These are phyloP conservation scores for Ceyx erithaca DNA, from an alignment of 2,797 vertebrate genomes.

Conservation along the genomic window DNA sequence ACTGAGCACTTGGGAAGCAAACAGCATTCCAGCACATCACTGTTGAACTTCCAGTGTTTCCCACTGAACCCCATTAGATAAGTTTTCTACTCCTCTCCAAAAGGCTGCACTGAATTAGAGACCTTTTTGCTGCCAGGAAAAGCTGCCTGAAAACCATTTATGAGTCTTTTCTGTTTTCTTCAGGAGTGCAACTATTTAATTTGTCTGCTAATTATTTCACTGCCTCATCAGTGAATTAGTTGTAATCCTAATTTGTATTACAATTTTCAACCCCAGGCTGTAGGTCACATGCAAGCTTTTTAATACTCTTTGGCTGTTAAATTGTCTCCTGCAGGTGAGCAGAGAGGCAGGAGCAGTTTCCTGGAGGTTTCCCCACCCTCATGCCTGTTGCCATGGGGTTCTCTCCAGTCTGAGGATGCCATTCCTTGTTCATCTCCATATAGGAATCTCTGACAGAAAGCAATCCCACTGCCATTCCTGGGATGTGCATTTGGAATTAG, in stretches of 20 bases:
- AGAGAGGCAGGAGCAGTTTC: not conserved
- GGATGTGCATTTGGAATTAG: not conserved
- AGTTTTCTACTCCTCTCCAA: not conserved
- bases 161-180: not conserved
- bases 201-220: constrained; percentile 35
- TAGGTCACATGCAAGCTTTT: not conserved
- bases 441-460: not conserved
- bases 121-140: not conserved
- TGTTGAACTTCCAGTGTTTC: not conserved
- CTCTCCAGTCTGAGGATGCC: not conserved
- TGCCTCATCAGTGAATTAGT: not conserved
- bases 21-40: not conserved
- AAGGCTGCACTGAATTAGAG: not conserved
- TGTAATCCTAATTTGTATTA: not conserved
- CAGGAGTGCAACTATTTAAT: not conserved
- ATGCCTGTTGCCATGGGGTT: not conserved
- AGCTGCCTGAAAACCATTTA: not conserved
- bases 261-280: not conserved
- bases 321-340: not conserved
- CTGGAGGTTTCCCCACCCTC: not conserved
- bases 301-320: not conserved
- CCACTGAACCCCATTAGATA: not conserved
- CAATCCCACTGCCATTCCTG: not conserved
- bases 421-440: not conserved
- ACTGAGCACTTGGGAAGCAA: not conserved